Evolutionary conservation across 2,113 vertebrate species (phyloP).

Genomic region (Pungitius pungitius): DNA sequence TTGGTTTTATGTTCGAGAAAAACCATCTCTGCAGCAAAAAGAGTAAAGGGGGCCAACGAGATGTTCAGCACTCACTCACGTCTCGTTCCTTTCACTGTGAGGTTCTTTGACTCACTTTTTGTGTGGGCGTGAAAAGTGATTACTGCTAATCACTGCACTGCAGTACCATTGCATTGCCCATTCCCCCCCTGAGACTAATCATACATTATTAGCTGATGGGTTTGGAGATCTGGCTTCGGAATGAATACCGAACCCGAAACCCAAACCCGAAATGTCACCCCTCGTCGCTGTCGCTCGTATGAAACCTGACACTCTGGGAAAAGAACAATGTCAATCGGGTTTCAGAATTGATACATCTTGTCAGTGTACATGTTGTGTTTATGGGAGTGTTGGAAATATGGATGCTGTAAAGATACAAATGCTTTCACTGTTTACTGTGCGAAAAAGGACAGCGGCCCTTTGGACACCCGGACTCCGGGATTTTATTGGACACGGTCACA

Average conservation of each 20-base stretch:
- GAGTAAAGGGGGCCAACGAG: no score
- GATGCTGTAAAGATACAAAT: background rate
- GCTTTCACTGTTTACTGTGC: background rate
- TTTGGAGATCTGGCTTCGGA: conserved; percentile 42
- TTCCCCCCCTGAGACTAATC: conserved; percentile 54
- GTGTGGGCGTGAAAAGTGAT: conserved; percentile 56
- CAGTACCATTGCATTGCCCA: conserved; percentile 32
- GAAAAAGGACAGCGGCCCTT: conserved; percentile 12
- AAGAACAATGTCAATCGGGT: background rate
- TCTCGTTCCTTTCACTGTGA: conserved; percentile 19
- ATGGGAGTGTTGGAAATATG: no score
- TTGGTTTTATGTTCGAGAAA: conserved; percentile 23
- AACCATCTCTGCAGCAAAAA: conserved; percentile 16
- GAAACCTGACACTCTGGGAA: background rate
- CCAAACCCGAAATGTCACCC: conserved; percentile 37
- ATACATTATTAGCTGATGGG: conserved; percentile 63
- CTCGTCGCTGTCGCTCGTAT: conserved; percentile 20
- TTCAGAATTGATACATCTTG: background rate
- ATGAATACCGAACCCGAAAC: conserved; percentile 57
- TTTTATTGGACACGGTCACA: conserved; percentile 32
- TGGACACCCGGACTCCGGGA: background rate
- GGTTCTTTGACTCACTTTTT: conserved; percentile 26
- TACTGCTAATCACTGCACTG: conserved; percentile 47
- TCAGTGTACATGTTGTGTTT: background rate
- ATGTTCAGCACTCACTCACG: background rate